These are phyloP conservation scores for Porites evermanni DNA, from an alignment of 92 coral and sea anemone species.

Conservation along the genomic window DNA sequence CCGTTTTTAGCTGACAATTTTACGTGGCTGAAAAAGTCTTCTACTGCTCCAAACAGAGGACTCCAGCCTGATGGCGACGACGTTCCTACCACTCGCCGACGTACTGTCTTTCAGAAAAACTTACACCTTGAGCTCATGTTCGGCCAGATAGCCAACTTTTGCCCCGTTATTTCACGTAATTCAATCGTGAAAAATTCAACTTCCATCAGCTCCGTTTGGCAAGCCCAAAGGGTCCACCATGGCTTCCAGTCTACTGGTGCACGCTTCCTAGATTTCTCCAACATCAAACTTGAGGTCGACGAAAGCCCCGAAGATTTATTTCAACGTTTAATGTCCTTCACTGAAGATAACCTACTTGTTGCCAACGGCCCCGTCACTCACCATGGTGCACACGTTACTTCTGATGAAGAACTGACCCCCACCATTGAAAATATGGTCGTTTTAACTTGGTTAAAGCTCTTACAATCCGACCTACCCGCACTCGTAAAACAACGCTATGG, in stretches of 20 bases:
- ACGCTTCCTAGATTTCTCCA: slow-evolving; percentile 47
- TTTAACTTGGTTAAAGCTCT: slow-evolving; percentile 14
- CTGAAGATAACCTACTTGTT: slow-evolving; percentile 41
- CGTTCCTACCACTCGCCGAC: slow-evolving; percentile 28
- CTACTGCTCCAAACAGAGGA: slow-evolving; percentile 21
- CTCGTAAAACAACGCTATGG: slow-evolving; percentile 53
- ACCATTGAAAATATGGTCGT: slow-evolving; percentile 57
- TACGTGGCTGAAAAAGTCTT: not conserved
- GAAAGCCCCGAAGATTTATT: slow-evolving; percentile 54
- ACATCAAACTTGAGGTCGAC: slow-evolving; percentile 42
- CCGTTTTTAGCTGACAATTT: slow-evolving; percentile 9
- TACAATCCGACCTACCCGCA: slow-evolving; percentile 25
- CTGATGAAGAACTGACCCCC: slow-evolving; percentile 65
- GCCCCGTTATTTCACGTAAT: slow-evolving; percentile 25
- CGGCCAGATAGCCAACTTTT: slow-evolving; percentile 53
- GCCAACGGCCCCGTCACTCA: slow-evolving; percentile 50
- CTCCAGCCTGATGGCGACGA: slow-evolving; percentile 15
- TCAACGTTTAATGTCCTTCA: slow-evolving; percentile 37
- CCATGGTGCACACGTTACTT: slow-evolving; percentile 50
- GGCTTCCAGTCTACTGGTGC: slow-evolving; percentile 29
- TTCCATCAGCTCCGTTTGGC: slow-evolving; percentile 50
- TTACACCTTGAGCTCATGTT: not conserved
- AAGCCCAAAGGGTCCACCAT: slow-evolving; percentile 43
- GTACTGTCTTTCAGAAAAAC: slow-evolving; percentile 24
- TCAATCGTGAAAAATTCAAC: slow-evolving; percentile 8